Evolutionary conservation across 1,140 invertebrate genomes (phyloP).

Genomic region (Camponotus pennsylvanicus): DNA sequence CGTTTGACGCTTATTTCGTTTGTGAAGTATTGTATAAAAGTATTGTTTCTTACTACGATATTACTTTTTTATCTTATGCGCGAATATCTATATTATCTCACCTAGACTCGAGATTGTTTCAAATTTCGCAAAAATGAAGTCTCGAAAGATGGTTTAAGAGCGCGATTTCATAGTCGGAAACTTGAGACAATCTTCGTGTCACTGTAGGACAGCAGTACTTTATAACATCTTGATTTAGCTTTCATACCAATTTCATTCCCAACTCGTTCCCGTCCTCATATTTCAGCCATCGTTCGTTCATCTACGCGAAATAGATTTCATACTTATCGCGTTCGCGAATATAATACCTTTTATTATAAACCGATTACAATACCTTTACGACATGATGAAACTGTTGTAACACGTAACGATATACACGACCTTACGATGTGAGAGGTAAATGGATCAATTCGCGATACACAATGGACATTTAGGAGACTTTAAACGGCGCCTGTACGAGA

Average conservation of each 20-base stretch:
- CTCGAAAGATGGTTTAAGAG: slow-evolving; percentile 15
- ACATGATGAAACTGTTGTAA: neutral
- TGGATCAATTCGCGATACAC: slow-evolving; percentile 7
- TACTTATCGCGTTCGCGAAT: neutral
- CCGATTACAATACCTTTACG: neutral
- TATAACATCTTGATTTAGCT: slow-evolving; percentile 47
- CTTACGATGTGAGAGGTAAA: neutral
- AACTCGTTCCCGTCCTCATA: neutral
- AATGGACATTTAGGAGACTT: neutral
- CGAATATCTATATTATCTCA: slow-evolving; percentile 16
- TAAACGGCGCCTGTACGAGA: neutral
- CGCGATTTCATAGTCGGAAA: slow-evolving; percentile 35
- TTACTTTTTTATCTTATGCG: slow-evolving; percentile 9
- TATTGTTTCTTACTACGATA: neutral
- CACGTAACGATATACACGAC: neutral
- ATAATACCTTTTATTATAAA: no score
- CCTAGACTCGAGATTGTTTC: slow-evolving; percentile 26
- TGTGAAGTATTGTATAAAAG: slow-evolving; percentile 4
- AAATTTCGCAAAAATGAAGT: slow-evolving; percentile 2
- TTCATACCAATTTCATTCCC: slow-evolving; percentile 17
- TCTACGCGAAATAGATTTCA: neutral
- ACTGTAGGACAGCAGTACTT: slow-evolving; percentile 10
- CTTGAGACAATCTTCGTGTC: slow-evolving; percentile 35
- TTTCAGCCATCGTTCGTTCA: neutral
- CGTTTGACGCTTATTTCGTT: slow-evolving; percentile 3